A percentile compares a stretch with the other conserved stretches of the same genome.
Evolutionary conservation across 2,113 vertebrate species (phyloP).

Genomic region (Ictidomys tridecemlineatus): DNA sequence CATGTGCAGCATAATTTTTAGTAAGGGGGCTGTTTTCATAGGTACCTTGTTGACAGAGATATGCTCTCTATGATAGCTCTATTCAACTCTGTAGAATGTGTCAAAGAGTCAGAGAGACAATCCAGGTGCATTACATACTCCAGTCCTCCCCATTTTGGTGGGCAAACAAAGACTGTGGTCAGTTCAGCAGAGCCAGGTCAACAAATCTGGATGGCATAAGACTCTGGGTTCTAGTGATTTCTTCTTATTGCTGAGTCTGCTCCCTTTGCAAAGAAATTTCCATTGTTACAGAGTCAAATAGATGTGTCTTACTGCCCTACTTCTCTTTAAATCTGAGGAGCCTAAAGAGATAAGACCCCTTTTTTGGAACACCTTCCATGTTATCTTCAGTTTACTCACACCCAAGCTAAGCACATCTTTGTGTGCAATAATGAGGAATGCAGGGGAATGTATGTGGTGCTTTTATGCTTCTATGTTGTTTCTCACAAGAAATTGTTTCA

Average conservation of each 20-base stretch:
- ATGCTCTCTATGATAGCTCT: background rate
- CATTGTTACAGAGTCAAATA: background rate
- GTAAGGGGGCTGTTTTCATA: background rate
- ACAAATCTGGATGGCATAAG: background rate
- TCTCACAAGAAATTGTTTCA: constrained; percentile 21
- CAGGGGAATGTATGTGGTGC: background rate
- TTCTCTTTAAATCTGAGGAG: background rate
- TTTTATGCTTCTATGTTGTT: constrained; percentile 33
- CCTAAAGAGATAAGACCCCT: no score
- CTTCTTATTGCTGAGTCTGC: background rate
- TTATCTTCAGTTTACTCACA: background rate
- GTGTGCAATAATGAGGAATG: constrained; percentile 46
- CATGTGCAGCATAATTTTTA: background rate
- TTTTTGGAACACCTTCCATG: background rate
- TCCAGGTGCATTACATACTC: background rate
- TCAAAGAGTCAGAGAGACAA: background rate
- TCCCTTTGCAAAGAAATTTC: background rate
- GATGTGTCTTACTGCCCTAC: background rate
- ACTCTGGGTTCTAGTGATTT: background rate
- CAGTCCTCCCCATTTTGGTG: background rate
- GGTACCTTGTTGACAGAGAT: background rate
- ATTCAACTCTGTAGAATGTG: background rate
- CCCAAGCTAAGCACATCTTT: background rate
- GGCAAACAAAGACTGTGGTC: background rate
- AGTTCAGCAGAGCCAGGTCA: background rate